Evolutionary conservation across 2,888 invertebrate genomes (phyloP), one percentile per base, ranked within the genome.

Genomic region (Drosophila lutescens): DNA sequence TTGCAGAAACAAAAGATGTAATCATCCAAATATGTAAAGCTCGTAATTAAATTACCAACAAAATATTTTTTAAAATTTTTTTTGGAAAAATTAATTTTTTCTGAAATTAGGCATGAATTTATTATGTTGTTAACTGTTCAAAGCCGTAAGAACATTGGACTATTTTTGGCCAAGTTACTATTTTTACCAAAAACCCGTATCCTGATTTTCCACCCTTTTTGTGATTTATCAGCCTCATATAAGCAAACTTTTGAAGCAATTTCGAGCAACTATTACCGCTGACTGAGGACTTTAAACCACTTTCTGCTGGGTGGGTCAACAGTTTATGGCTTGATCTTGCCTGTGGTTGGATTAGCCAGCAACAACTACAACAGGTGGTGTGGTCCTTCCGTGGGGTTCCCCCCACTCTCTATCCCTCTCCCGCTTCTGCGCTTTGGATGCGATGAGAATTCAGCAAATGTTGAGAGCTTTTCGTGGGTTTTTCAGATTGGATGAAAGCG

Each of bases 391-490:
- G 17, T 10, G 56, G 38, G 17, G 20, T 32, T 17, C n/a, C 44
- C 23, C 26, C 6, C 13, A 2, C 20, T 26, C 49, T 34, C 4
- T 13, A 26, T 50, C 32, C 23, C 69, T 50, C 54, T 17, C n/a
- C 32, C 15, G 76, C 53, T 73, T 72, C 83, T 86, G 88, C 88
- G 89, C 85, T 15, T 15, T 75, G 67, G 2, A 17, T 13, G 49
- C 32, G 32, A 34, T 34, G 34, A 55, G 36, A 58, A 85, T 85
- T 85, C 89, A 85, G 85, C 85, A 69, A 74, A 44, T 53, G 15
- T 51, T 20, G 49, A 68, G 53, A 68, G 51, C 61, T 66, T 41
- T 71, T 54, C 62, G 66, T 60, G 65, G 30, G 15, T 68, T 79
- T 78, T 75, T 56, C 55, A 60, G 43, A 56, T 57, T 70, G 49